Percentiles rank a stretch among this genome's conserved stretches.
These are phyloP conservation scores for Papilio dardanus DNA, from an alignment of 1,140 invertebrate genomes.

Conservation along the genomic window DNA sequence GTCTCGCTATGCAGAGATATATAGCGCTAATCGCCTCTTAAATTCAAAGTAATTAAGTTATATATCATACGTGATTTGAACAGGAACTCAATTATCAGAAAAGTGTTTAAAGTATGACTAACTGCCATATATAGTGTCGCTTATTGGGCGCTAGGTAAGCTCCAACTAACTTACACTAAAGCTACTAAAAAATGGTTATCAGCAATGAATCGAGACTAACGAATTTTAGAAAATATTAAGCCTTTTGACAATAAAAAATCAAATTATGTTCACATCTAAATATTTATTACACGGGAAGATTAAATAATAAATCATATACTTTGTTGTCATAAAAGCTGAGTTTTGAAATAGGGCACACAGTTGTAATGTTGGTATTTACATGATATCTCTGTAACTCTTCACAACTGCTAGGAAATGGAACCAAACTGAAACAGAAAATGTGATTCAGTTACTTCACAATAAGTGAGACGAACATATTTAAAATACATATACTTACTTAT, in stretches of 20 bases:
- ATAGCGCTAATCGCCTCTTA: constrained; percentile 39
- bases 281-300: not conserved
- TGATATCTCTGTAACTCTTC: constrained; percentile 40
- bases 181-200: no score
- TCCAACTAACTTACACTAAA: no score
- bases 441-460: not conserved
- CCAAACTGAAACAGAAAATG: constrained; percentile 46
- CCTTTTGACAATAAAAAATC: not conserved
- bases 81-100: not conserved
- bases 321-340: not conserved
- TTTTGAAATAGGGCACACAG: not conserved
- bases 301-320: not conserved
- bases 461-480: not conserved
- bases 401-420: constrained; percentile 41
- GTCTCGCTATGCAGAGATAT: constrained; percentile 54
- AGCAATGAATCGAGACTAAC: no score
- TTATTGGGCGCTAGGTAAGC: no score
- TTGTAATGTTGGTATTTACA: constrained; percentile 15
- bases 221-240: no score
- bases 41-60: constrained; percentile 20
- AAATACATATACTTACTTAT: constrained; percentile 23
- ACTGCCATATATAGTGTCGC: no score
- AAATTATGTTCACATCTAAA: not conserved
- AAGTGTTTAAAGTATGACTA: not conserved
- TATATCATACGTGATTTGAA: not conserved